These are phyloP conservation scores for Procavia capensis DNA, from an alignment of 2,113 vertebrate genomes.

Conservation along the genomic window DNA sequence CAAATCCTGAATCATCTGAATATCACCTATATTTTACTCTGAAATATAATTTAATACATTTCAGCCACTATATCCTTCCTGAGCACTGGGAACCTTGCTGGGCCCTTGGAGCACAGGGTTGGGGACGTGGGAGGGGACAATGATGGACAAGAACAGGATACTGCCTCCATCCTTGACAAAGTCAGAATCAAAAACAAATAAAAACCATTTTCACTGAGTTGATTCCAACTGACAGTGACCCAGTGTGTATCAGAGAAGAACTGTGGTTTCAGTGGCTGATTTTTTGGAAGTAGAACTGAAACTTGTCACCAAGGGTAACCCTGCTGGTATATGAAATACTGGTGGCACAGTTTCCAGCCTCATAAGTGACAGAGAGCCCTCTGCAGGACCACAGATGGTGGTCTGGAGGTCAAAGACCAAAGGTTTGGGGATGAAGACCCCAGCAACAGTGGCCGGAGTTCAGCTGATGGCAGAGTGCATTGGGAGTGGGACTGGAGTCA, in stretches of 20 bases:
- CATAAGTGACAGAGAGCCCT: background rate
- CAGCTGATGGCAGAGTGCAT: background rate
- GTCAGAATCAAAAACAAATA: background rate
- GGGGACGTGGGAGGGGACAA: accelerated
- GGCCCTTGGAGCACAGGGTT: too few relatives aligned
- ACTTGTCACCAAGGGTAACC: background rate
- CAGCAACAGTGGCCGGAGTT: background rate
- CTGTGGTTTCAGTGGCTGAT: background rate
- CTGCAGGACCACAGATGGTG: background rate
- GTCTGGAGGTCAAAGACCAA: background rate
- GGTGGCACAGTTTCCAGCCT: background rate
- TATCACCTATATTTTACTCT: background rate
- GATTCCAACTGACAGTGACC: background rate
- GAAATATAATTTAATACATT: background rate
- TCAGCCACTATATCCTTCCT: accelerated
- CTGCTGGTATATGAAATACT: background rate
- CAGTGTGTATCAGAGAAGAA: background rate
- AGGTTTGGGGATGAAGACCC: background rate
- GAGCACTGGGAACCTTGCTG: background rate
- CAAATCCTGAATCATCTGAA: background rate
- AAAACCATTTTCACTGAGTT: background rate
- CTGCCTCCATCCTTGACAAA: background rate
- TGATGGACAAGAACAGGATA: too few relatives aligned
- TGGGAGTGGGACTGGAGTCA: background rate
- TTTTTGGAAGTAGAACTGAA: background rate